A percentile compares a stretch with the other conserved stretches of the same genome.
These are phyloP conservation scores for Metalampra italica DNA, from an alignment of 2,888 invertebrate species.

Conservation along the genomic window DNA sequence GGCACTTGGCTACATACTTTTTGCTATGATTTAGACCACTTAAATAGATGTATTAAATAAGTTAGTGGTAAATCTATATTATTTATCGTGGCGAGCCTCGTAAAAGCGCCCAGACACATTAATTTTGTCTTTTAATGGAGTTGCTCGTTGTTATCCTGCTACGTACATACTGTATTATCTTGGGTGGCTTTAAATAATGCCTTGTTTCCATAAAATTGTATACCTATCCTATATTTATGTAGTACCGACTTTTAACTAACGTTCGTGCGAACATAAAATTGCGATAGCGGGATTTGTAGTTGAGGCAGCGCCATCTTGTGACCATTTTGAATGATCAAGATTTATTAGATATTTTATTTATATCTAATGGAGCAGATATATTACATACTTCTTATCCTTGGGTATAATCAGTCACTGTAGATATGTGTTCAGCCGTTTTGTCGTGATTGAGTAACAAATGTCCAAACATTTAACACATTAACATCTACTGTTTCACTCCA, in stretches of 20 bases:
- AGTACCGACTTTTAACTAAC: constrained; percentile 11
- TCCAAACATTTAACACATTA: no score
- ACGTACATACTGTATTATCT: neutral
- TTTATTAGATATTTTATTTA: no score
- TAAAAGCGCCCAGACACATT: constrained; percentile 31
- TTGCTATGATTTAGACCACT: neutral
- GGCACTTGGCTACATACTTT: neutral
- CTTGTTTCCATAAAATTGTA: constrained; percentile 14
- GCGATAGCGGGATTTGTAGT: no score
- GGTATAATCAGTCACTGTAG: no score
- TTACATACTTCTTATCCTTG: no score
- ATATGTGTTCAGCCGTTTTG: no score
- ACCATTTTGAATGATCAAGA: no score
- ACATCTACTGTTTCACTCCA: no score
- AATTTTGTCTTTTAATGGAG: constrained; percentile 28
- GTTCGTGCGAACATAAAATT: neutral
- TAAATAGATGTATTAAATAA: constrained; percentile 3
- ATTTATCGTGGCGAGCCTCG: constrained; percentile 4
- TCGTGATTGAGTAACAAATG: no score
- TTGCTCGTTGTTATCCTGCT: constrained; percentile 11
- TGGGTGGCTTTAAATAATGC: neutral
- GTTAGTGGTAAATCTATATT: constrained; percentile 1
- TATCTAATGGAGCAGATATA: no score
- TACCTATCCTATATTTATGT: constrained; percentile 12
- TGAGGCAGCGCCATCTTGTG: no score